Evolutionary conservation across 2,888 invertebrate species (phyloP), one percentile per base, ranked within the genome.

Genomic region (Watsonalla cultraria): DNA sequence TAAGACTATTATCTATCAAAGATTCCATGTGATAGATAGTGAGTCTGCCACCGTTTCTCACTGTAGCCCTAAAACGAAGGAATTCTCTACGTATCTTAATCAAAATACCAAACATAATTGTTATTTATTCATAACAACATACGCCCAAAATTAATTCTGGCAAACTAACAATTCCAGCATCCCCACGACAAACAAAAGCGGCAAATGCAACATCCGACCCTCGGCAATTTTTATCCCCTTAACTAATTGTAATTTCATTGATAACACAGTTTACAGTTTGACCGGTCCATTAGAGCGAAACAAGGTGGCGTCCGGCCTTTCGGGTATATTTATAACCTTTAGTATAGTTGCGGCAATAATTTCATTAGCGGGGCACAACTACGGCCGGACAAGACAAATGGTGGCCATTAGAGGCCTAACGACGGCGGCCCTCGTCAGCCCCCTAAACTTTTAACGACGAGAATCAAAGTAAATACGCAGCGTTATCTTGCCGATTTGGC

Each of bases 311-410:
- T 87, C 87, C 87, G 80, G 84, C 80, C 83, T 82, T 82, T 82
- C 80, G 79, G 81, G 76, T 80, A 86, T 89, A 90, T 90, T 90
- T 90, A 90, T 90, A 90, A 89, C 88, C 85, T 86, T 84, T 84
- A 84, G 82, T 90, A 83, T 90, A 90, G 90, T 90, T 90, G 88
- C 83, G 90, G 91, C 91, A 89, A 91, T 91, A 91, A 91, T 91
- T 91, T 91, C 91, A 91, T 91, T 91, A 91, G 90, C 79, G 82
- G 80, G 86, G 86, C 86, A 82, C 86, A 86, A 88, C 88, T 89
- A 89, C 79, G 84, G 86, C 88, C 87, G 90, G 90, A 90, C 90
- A 90, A 90, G 91, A 91, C 91, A 91, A 91, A 91, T 91, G 91
- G 88, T 82, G 65, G 87, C 91, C 91, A 91, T 91, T 91, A 91